Conservation (phyloP, 2,113 vertebrate genomes). For the Colius striatus region DNA sequence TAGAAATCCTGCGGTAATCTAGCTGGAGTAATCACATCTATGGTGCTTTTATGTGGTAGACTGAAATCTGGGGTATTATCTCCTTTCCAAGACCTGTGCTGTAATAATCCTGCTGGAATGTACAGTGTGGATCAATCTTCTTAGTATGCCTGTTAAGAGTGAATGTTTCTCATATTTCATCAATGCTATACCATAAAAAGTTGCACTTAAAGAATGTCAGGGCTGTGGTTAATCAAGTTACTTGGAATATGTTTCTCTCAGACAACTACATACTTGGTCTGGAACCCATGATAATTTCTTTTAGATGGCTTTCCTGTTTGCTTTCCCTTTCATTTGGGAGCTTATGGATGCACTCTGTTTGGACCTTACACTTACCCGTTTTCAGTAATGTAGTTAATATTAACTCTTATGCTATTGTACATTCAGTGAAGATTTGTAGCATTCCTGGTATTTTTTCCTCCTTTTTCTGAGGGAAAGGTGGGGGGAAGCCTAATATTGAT, state of each 20-base stretch:
- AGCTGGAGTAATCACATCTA: background rate
- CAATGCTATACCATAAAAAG: background rate
- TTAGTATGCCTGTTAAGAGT: background rate
- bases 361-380: background rate
- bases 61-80: background rate
- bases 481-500: background rate
- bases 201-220: background rate
- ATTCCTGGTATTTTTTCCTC: background rate
- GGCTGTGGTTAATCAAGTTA: background rate
- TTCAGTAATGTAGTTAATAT: background rate
- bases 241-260: background rate
- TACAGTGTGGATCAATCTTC: background rate
- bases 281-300: background rate
- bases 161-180: background rate
- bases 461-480: background rate
- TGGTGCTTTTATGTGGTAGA: background rate
- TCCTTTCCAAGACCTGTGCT: background rate
- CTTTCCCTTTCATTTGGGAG: background rate
- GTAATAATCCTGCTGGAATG: background rate
- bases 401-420: background rate
- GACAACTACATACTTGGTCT: background rate
- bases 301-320: background rate
- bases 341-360: background rate
- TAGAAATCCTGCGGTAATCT: background rate
- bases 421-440: background rate